Percentiles rank a stretch among this genome's conserved stretches.
Evolutionary conservation across 2,888 invertebrate genomes (phyloP).

Genomic region (Mesochorus sp.): DNA sequence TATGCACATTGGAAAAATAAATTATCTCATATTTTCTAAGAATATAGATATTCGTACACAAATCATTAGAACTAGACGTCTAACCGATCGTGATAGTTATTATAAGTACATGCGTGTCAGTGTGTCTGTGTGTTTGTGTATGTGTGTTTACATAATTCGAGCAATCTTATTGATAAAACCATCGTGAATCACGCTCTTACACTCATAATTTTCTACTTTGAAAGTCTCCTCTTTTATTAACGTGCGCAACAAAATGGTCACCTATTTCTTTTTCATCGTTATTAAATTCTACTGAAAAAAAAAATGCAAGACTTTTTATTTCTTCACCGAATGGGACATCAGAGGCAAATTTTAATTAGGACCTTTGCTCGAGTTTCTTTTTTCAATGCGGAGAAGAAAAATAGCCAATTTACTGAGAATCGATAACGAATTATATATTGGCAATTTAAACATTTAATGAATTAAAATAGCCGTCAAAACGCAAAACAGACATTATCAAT

Average conservation of each 20-base stretch:
- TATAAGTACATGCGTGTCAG: conserved; percentile 73
- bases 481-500: no score
- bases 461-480: no score
- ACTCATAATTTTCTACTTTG: conserved; percentile 58
- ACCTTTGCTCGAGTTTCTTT: conserved; percentile 48
- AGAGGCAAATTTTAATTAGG: conserved; percentile 47
- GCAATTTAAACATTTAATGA: no score
- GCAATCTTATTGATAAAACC: conserved; percentile 48
- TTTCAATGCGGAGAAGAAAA: no score
- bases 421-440: no score
- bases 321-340: conserved; percentile 31
- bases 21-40: conserved; percentile 79
- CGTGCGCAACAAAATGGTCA: conserved; percentile 23
- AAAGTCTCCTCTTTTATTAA: conserved; percentile 47
- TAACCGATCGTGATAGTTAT: conserved; percentile 77
- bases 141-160: conserved; percentile 32
- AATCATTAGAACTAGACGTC: conserved; percentile 78
- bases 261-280: neutral
- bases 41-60: conserved; percentile 79
- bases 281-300: conserved; percentile 31
- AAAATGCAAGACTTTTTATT: conserved; percentile 31
- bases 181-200: conserved; percentile 65
- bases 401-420: no score
- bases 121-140: conserved; percentile 29
- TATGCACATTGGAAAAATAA: conserved; percentile 82